Evolutionary conservation across 2,888 invertebrate species (phyloP), one percentile per base, ranked within the genome.

Genomic region (Osmoderma eremita): DNA sequence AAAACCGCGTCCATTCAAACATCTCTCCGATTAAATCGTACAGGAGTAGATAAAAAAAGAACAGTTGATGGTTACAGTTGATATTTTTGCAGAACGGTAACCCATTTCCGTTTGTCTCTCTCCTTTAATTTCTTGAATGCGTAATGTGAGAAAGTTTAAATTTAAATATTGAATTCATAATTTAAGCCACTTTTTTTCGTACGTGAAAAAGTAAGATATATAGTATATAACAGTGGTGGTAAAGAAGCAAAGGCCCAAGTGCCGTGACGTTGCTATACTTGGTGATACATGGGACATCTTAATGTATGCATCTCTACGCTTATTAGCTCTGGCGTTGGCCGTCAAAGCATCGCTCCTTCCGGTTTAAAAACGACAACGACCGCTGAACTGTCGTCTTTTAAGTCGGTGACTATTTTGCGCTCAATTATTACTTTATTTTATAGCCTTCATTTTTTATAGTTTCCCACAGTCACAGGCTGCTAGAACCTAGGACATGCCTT

Each of bases 291-390:
- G 61, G 58, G 65, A 66, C 65, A 72, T 73, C 71, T 70, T 65
- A 63, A 74, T 78, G 72, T 77, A 76, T 76, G 76, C 74, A 76
- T 77, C 75, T 70, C 70, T 73, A 68, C 69, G 72, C 76, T 78
- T 76, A 76, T 77, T 77, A 77, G 77, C 76, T 77, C 76, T 72
- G 76, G 76, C 75, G 74, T 74, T 77, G 75, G 73, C 75, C 77
- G 75, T 74, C 77, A 76, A 76, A 76, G 75, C 75, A 76, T 75
- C 76, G 75, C 73, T 70, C 72, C 75, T 77, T 77, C 77, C 77
- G 75, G 76, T 73, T 73, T 61, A 30, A 61, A 68, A 73, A 73
- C 76, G 77, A 78, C 77, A 77, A 77, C 77, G 77, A 77, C 77
- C 77, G 76, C 71, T 71, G 71, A 71, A 71, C 67, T 72, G 70